A percentile compares a stretch with the other conserved stretches of the same genome.
phyloP scores from a whole-genome alignment of 2,797 vertebrate genomes.

The Odontamblyopus lacepedii region DNA sequence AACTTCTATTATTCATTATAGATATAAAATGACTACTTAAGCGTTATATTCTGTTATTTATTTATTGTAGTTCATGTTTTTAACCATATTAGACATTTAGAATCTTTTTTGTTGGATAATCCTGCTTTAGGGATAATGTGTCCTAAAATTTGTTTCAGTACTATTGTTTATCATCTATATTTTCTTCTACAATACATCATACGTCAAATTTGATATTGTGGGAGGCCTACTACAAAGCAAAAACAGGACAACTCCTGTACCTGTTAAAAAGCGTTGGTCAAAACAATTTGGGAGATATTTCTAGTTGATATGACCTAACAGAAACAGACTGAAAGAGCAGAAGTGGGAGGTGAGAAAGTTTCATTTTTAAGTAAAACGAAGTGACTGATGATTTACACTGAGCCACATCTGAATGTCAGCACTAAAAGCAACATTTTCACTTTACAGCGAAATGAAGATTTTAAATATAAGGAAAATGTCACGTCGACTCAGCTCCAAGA shows the following conservation, averaged over 20 bases:
- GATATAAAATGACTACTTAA: no score
- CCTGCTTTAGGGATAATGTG: no score
- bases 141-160: no score
- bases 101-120: no score
- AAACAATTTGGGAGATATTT: conserved; percentile 29
- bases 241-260: conserved; percentile 84
- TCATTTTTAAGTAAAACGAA: conserved; percentile 53
- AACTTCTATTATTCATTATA: no score
- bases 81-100: no score
- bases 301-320: conserved; percentile 36
- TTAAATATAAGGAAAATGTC: conserved; percentile 50
- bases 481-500: conserved; percentile 34
- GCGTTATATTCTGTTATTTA: no score
- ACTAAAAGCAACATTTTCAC: conserved; percentile 55
- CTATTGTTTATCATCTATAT: no score
- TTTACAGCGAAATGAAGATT: conserved; percentile 63
- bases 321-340: conserved; percentile 27
- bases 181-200: no score
- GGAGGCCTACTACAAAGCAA: conserved; percentile 21
- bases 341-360: conserved; percentile 62
- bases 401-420: conserved; percentile 54
- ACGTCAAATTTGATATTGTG: no score
- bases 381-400: conserved; percentile 40
- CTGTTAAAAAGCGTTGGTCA: conserved; percentile 58
- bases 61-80: no score